A percentile compares a stretch with the other conserved stretches of the same genome.
These are phyloP conservation scores for Alcis repandata DNA, from an alignment of 2,888 invertebrate genomes.

Conservation along the genomic window DNA sequence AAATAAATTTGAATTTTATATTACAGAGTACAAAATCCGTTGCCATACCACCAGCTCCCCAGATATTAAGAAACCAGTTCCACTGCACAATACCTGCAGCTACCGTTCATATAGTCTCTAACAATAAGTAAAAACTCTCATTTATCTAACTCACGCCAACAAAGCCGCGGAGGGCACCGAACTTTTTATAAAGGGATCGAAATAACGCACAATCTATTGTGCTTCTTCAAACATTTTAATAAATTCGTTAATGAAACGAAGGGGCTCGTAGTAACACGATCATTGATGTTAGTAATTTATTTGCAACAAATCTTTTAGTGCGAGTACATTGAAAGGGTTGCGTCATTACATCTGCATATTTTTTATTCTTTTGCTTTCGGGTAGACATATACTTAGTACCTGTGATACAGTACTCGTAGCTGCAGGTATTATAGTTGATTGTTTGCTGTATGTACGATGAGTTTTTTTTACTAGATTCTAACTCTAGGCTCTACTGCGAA, in stretches of 20 bases:
- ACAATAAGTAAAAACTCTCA: conserved; percentile 58
- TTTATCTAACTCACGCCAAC: conserved; percentile 62
- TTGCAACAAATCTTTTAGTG: conserved; percentile 64
- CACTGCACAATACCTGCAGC: conserved; percentile 44
- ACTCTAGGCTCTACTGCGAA: too few relatives aligned
- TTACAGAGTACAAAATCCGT: conserved; percentile 32
- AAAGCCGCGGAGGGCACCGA: conserved; percentile 49
- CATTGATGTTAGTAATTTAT: conserved; percentile 65
- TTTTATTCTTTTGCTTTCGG: neutral
- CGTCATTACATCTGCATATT: neutral
- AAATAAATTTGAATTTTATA: conserved; percentile 7
- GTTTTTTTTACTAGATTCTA: too few relatives aligned
- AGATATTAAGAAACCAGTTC: conserved; percentile 42
- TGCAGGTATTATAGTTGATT: too few relatives aligned
- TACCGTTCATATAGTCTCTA: conserved; percentile 35
- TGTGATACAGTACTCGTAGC: too few relatives aligned
- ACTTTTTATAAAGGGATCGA: conserved; percentile 45
- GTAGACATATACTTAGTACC: too few relatives aligned
- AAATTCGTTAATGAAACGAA: conserved; percentile 44
- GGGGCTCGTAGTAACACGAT: conserved; percentile 59
- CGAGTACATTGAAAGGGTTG: conserved; percentile 14
- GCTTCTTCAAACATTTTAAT: conserved; percentile 46
- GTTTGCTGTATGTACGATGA: too few relatives aligned
- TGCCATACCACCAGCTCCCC: conserved; percentile 34
- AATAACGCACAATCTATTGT: conserved; percentile 53